These are phyloP conservation scores for Onychomys torridus DNA, from an alignment of 2,797 vertebrate genomes.

Conservation along the genomic window DNA sequence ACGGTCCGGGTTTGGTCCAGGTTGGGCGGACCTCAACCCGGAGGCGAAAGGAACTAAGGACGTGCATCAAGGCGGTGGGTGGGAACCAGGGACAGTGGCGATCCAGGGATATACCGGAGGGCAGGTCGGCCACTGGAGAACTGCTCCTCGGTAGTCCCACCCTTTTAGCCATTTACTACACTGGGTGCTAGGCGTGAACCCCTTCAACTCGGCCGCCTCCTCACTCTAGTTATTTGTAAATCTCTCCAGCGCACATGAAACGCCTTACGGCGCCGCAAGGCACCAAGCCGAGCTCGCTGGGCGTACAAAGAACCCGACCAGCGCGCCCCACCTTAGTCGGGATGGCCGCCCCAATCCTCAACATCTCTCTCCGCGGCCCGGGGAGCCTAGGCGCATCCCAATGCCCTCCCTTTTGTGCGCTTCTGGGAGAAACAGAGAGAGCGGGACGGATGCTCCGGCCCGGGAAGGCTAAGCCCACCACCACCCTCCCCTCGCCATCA, in stretches of 20 bases:
- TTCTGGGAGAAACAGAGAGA: not conserved
- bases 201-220: not conserved
- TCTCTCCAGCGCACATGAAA: slow-evolving; percentile 4
- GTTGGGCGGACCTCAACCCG: not conserved
- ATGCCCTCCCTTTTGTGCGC: slow-evolving; percentile 76
- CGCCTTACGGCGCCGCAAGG: not conserved
- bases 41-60: not conserved
- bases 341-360: not conserved
- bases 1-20: not conserved
- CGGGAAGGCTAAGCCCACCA: slow-evolving; percentile 36
- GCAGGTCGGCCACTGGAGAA: not conserved
- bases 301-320: slow-evolving; percentile 45
- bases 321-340: not conserved
- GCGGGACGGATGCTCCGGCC: slow-evolving; percentile 15
- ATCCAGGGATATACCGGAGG: not conserved
- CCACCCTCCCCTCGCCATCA: slow-evolving; percentile 75
- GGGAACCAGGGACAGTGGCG: not conserved
- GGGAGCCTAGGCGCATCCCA: not conserved
- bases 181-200: not conserved
- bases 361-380: not conserved
- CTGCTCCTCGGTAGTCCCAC: not conserved
- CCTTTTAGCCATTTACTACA: not conserved
- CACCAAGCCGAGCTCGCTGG: not conserved
- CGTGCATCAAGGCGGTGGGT: not conserved
- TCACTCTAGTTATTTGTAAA: slow-evolving; percentile 34